Evolutionary conservation across 2,113 vertebrate genomes (phyloP).

Genomic region (Trogon surrucura): DNA sequence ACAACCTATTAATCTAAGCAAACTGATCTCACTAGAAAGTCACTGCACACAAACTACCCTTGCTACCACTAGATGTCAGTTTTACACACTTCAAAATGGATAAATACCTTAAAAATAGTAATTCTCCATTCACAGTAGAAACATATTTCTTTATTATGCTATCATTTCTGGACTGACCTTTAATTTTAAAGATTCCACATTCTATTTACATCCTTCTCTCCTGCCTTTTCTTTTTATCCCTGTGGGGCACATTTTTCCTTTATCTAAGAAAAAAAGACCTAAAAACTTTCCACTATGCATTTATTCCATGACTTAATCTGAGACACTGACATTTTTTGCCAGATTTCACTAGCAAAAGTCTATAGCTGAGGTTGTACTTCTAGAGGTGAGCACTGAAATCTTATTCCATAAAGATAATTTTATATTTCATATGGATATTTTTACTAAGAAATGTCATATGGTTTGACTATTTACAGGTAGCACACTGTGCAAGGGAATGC

Average conservation of each 20-base stretch:
- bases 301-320: neutral
- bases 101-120: neutral
- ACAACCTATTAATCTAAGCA: neutral
- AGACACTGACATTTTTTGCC: neutral
- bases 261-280: neutral
- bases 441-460: neutral
- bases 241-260: neutral
- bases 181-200: neutral
- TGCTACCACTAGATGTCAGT: constrained; percentile 67
- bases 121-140: neutral
- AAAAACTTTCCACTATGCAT: neutral
- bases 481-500: neutral
- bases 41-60: neutral
- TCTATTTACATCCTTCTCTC: neutral
- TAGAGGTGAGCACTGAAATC: neutral
- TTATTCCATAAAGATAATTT: neutral
- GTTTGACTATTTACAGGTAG: neutral
- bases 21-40: neutral
- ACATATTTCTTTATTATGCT: neutral
- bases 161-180: neutral
- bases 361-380: neutral
- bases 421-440: neutral
- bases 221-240: no score
- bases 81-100: constrained; percentile 21
- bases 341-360: neutral